These are phyloP conservation scores for Puffinus mauretanicus DNA, from an alignment of 2,113 vertebrate genomes.

Conservation along the genomic window DNA sequence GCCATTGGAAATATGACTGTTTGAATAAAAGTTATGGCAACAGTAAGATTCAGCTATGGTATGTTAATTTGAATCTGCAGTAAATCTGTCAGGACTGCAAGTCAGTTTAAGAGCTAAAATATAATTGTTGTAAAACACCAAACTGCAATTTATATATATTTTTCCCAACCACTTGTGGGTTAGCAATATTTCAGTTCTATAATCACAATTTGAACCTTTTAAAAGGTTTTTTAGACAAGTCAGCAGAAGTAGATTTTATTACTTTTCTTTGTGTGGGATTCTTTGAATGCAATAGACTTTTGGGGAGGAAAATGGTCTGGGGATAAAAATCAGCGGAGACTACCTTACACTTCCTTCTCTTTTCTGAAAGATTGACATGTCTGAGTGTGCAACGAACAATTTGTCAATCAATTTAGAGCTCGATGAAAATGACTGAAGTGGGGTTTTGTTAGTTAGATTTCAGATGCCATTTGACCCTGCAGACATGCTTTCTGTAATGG, in stretches of 20 bases:
- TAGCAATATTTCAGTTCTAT: slow-evolving; percentile 32
- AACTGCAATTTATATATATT: slow-evolving; percentile 36
- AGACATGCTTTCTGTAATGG: not conserved
- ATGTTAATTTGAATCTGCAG: slow-evolving; percentile 47
- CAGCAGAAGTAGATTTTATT: slow-evolving; percentile 16
- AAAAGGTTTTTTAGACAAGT: not conserved
- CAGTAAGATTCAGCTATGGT: slow-evolving; percentile 30
- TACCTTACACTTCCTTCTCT: not conserved
- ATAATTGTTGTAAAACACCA: slow-evolving; percentile 49
- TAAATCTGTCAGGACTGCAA: slow-evolving; percentile 42
- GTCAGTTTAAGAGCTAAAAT: slow-evolving; percentile 18
- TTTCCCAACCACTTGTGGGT: slow-evolving; percentile 1
- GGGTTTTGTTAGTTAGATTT: not conserved
- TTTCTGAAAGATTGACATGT: not conserved
- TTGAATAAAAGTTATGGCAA: slow-evolving; percentile 49
- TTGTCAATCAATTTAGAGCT: not conserved
- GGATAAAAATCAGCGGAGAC: slow-evolving; percentile 18
- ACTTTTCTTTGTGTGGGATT: slow-evolving; percentile 11
- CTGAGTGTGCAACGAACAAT: not conserved
- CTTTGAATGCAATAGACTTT: not conserved
- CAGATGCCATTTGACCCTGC: not conserved
- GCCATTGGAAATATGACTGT: slow-evolving; percentile 33
- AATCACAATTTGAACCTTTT: slow-evolving; percentile 40
- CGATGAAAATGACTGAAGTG: not conserved
- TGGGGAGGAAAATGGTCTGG: not conserved